Evolutionary conservation across 2,797 vertebrate species (phyloP), one percentile per base, ranked within the genome.

Genomic region (Danio kyathit): DNA sequence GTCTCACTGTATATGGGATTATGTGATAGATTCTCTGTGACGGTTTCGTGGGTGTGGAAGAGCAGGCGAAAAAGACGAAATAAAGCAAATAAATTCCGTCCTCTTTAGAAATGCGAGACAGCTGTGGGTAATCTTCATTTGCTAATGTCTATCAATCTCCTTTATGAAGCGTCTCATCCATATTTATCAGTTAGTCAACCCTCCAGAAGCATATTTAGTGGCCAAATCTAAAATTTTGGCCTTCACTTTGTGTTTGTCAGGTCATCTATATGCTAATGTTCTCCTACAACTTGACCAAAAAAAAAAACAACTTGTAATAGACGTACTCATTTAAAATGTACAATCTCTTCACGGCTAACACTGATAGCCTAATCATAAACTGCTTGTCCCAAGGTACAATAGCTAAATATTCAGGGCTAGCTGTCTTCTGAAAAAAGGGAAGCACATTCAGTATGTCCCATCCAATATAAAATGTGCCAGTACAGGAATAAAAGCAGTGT

Each of bases 71-170:
- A 59, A 48, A 29, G 38, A 9, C n/a, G 12, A 56, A 72, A 8
- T 5, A 29, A 74, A 51, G 2, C 44, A 38, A 66, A n/a, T 8
- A 17, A 56, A 57, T 57, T n/a, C 29, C 5, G 29, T 64, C 63
- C 19, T 76, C 43, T 69, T 67, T 48, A 48, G 52, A 67, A 70
- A 70, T 49, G 16, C 21, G 16, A 69, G 65, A 57, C 63, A 70
- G 65, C 44, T 60, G 76, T 79, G 54, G 76, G 44, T 61, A 71
- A 60, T 59, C 56, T 70, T 21, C 41, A 74, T 64, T 54, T 71
- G 43, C 52, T 75, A 41, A 40, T 57, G 61, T 56, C 61, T 57
- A 64, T 48, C 48, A 65, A 14, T 60, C 21, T 71, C 29, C 12
- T 49, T 73, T 46, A n/a, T 74, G 19, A 40, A 54, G 5, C 9